phyloP scores from a whole-genome alignment of 2,888 invertebrate species.

The Drosophila histrio region DNA sequence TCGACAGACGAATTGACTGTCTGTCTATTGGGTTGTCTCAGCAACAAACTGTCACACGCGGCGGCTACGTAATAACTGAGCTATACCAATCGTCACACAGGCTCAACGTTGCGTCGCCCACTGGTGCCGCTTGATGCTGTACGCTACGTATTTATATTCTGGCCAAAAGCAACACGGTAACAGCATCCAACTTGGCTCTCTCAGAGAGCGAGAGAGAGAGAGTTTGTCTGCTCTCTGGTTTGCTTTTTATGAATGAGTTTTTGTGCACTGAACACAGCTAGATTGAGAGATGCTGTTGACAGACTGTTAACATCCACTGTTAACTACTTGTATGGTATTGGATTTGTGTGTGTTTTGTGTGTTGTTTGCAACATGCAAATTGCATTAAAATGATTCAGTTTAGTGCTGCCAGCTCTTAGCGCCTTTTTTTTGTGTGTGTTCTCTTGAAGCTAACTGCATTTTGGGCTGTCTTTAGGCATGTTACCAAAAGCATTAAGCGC shows the following conservation, averaged over 20 bases:
- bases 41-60: slow-evolving; percentile 38
- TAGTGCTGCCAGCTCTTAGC: slow-evolving; percentile 37
- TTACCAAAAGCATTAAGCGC: slow-evolving; percentile 22
- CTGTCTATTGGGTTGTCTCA: background rate
- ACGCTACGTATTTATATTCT: slow-evolving; percentile 58
- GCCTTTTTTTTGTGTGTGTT: slow-evolving; percentile 12
- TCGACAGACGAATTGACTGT: background rate
- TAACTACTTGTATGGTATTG: background rate
- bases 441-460: slow-evolving; percentile 50
- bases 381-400: slow-evolving; percentile 65
- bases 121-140: slow-evolving; percentile 67
- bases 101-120: slow-evolving; percentile 58
- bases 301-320: slow-evolving; percentile 17
- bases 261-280: slow-evolving; percentile 14
- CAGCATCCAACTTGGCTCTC: slow-evolving; percentile 36
- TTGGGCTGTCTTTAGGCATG: slow-evolving; percentile 30
- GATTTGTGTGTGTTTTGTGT: slow-evolving; percentile 1
- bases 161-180: slow-evolving; percentile 23
- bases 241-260: slow-evolving; percentile 65
- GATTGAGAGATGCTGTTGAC: background rate
- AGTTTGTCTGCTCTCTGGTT: slow-evolving; percentile 1
- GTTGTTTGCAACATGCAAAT: slow-evolving; percentile 45
- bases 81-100: slow-evolving; percentile 22
- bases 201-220: slow-evolving; percentile 1
- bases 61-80: slow-evolving; percentile 39